Base-by-base conservation (phyloP, 2,888 invertebrate species). In the Athripsodes cinereus region DNA sequence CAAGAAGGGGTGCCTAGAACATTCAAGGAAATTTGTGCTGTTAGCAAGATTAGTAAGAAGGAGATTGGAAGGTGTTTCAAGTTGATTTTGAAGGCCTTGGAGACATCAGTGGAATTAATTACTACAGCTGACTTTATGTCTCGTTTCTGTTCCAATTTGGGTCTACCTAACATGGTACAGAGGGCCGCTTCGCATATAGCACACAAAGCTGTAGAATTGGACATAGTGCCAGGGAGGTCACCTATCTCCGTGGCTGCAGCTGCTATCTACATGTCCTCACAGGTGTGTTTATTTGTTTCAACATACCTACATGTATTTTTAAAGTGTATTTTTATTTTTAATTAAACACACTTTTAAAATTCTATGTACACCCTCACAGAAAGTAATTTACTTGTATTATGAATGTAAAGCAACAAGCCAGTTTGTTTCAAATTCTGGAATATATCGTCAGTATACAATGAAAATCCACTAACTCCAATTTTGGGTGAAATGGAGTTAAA, bases 51-150 rank as follows among this genome's bases (percentile, higher is more conserved):
- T 58, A 96, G 97, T 68, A 99, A 99, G 77, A 96, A 98, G 69
- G 99, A 99, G 78, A 99, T 99, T 60, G 99, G 99, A 0, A 80
- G 97, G 65, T 98, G 98, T 71, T 99, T 99, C 74, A 98, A 98
- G 70, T 74, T 98, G 46, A 99, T 99, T 60, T 78, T 98, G 40
- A 96, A 96, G 72, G 96, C 94, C 0, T 76, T 99, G 53, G 96
- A 97, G 72, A 99, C 98, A 0, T 96, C 92, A 31, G 96, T 99
- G 6, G 96, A 97, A 70, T 84, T 96, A 58, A 98, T 99, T 59
- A 99, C 97, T 0, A 98, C 97, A 0, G 96, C 94, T 1, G 99
- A 99, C 71, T 99, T 99, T 72, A 99, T 99, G 98, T 96, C 96
- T 22, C 83, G 93, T 65, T 99, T 99, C 78, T 99, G 99, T 72